Base-by-base conservation (phyloP, 1,140 invertebrate species). In the Drosophila repleta region DNA sequence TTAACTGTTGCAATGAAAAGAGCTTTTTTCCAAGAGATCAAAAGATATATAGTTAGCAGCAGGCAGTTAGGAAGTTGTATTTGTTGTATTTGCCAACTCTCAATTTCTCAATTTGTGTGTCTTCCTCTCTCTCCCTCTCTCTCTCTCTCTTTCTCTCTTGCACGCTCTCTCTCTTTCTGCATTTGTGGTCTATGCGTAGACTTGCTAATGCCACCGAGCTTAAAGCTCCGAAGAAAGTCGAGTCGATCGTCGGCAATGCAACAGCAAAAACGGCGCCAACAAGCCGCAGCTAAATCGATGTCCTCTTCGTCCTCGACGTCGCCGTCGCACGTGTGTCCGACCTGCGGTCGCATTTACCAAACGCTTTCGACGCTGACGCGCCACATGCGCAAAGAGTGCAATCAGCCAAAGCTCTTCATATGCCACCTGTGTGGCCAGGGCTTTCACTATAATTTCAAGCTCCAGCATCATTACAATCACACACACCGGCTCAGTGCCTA, bases 321-420 rank as follows among this genome's bases (percentile, higher is more conserved):
- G n/a, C 15, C 51, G 21, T 70, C 74, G 21, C 81, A 74, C 91
- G 89, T 88, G 90, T 94, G 94, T 80, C 92, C 92, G 4, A 93
- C 92, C 49, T 94, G 94, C 76, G 89, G 85, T 60, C 93, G 94
- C 69, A 91, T 91, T 62, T 94, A 94, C 87, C 92, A 92, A 83
- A 78, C 93, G 39, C 90, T 92, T 17, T 93, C 93, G 51, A 93
- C 93, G 21, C 67, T 94, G 51, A 94, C 92, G 71, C 92, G 93
- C 13, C 93, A 94, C 73, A 75, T 93, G 49, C 85, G 92, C 26
- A 91, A 90, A 61, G 92, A 93, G 77, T 93, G 92, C 74, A 93
- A 93, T 48, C 92, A 92, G 29, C 92, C 92, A 67, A 92, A 93
- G 37, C 91, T 88, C 55, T 93, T 90, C 69, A 68, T 89, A 49